Conservation (phyloP, 2,113 vertebrate species). For the Indicator indicator region DNA sequence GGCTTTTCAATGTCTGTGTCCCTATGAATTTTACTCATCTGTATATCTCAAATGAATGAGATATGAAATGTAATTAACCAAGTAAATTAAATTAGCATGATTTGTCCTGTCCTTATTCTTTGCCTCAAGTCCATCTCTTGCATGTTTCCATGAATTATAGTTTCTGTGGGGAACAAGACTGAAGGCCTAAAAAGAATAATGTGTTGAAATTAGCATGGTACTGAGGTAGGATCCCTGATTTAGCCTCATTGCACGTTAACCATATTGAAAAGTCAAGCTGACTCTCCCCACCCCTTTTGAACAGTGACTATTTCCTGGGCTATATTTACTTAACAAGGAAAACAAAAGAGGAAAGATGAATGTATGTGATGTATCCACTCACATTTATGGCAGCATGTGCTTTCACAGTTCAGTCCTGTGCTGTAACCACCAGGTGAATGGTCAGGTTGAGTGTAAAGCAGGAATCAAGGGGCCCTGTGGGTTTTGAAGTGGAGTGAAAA, state of each 20-base stretch:
- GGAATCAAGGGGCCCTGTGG: not conserved
- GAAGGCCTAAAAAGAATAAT: not conserved
- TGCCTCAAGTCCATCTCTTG: conserved; percentile 35
- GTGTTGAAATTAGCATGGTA: not conserved
- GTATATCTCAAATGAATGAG: conserved; percentile 58
- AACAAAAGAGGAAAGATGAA: not conserved
- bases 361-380: not conserved
- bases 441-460: not conserved
- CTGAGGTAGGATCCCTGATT: not conserved
- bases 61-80: conserved; percentile 67
- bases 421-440: not conserved
- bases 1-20: conserved; percentile 59
- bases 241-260: not conserved
- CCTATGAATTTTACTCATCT: conserved; percentile 43
- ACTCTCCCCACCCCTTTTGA: not conserved
- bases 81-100: conserved; percentile 70
- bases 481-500: not conserved
- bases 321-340: not conserved
- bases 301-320: not conserved
- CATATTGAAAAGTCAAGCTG: not conserved
- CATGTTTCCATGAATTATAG: not conserved
- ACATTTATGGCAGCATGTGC: not conserved
- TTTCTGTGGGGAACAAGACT: not conserved
- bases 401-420: not conserved
- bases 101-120: conserved; percentile 52